Base-by-base conservation (phyloP, 2,888 invertebrate species). In the Pseudanteris insignis region DNA sequence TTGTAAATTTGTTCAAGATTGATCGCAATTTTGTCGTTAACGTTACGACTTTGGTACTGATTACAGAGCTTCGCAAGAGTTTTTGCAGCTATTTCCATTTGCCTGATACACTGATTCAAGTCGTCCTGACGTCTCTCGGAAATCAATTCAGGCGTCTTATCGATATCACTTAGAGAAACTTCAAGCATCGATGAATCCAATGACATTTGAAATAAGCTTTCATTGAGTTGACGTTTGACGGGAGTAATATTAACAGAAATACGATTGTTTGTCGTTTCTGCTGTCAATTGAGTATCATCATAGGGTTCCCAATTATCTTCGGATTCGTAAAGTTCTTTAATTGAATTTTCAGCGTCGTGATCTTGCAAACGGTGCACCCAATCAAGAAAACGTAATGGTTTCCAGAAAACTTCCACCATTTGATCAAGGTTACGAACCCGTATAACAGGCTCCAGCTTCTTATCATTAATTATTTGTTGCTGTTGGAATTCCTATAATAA, bases 211-310 rank as follows among this genome's bases (percentile, higher is more conserved):
- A 75, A 75, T 5, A 80, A 60, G 53, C 79, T 80, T 32, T 80
- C 78, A 40, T 78, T 80, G 9, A 80, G 62, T 14, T 76, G 75
- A 26, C 69, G 75, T 33, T 78, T 79, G 1, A 80, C 74, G 0
- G 76, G 76, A 1, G 76, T 74, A 21, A 78, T 72, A 13, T 80
- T 78, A 38, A 79, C 69, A 0, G 77, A 76, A 41, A 80, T 79
- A 10, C 77, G 65, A 46, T 73, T 76, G 28, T 75, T 71, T 13
- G 74, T 50, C 0, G 73, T 74, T 32, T 76, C 73, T 2, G 72
- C 68, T n/a, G 69, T 63, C 0, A 69, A 57, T 37, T 75, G 70
- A 7, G 71, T 72, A 12, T 72, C 71, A 14, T 77, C 76, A 21
- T 73, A 78, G 0, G 63, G 48, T 12, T 79, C 74, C 80, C 80